Evolutionary conservation across 1,140 invertebrate genomes (phyloP).

Genomic region (Camponotus floridanus): DNA sequence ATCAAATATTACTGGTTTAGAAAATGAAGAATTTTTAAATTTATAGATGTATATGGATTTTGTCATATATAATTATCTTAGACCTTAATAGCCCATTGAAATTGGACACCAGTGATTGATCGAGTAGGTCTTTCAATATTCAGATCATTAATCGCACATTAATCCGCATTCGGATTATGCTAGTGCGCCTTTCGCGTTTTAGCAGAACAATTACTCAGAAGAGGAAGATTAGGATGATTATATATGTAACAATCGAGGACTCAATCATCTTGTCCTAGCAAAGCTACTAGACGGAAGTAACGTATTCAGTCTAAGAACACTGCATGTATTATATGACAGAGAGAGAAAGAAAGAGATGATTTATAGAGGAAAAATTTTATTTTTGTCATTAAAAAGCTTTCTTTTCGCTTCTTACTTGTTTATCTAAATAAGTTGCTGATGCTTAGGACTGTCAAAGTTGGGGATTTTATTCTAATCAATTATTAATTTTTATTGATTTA

Average conservation of each 20-base stretch:
- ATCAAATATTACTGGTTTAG: neutral
- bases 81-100: conserved; percentile 9
- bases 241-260: neutral
- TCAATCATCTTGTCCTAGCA: conserved; percentile 2
- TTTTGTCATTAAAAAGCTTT: neutral
- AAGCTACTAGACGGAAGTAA: neutral
- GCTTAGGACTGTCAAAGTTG: neutral
- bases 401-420: neutral
- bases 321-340: neutral
- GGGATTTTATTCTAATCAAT: neutral
- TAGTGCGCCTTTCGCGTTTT: conserved; percentile 2
- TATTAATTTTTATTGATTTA: neutral
- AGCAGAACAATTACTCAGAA: neutral
- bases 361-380: conserved; percentile 22
- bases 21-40: neutral
- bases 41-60: neutral
- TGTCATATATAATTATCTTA: neutral
- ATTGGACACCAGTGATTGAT: conserved; percentile 41
- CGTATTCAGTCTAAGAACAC: neutral
- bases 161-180: conserved; percentile 30
- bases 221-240: neutral
- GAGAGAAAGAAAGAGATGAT: too few species aligned
- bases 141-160: conserved; percentile 40
- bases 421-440: neutral
- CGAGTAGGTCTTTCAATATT: conserved; percentile 13